phyloP scores from a whole-genome alignment of 2,888 invertebrate genomes.

The Stenotaenia linearis region DNA sequence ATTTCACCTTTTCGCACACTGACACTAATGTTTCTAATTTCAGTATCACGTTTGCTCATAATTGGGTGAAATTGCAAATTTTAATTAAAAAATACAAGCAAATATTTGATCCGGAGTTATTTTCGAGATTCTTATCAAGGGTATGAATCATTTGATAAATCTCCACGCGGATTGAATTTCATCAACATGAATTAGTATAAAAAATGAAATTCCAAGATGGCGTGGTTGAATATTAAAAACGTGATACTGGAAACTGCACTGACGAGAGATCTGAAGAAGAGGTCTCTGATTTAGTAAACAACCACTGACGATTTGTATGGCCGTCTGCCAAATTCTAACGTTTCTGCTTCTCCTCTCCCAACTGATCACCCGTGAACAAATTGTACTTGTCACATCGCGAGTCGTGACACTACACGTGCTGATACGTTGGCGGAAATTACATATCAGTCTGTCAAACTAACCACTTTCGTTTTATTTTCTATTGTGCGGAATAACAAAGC shows the following conservation, averaged over 20 bases:
- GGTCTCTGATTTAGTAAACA: constrained; percentile 20
- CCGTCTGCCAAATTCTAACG: neutral
- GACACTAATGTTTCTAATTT: neutral
- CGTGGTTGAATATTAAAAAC: neutral
- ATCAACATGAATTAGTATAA: neutral
- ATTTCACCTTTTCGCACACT: neutral
- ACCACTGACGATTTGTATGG: neutral
- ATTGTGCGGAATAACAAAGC: no score
- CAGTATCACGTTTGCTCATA: neutral
- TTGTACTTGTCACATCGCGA: neutral
- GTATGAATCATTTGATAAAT: neutral
- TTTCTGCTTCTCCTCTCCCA: neutral
- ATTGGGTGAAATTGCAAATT: no score
- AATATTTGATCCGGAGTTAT: no score
- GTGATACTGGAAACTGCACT: neutral
- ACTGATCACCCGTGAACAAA: constrained; percentile 6
- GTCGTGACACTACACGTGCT: neutral
- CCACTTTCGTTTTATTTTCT: neutral
- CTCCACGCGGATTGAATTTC: neutral
- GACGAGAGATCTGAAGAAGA: constrained; percentile 1
- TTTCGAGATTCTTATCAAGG: neutral
- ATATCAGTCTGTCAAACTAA: neutral
- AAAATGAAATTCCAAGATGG: no score
- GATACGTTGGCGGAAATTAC: constrained; percentile 8
- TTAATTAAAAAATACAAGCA: no score